Evolutionary conservation across 2,888 invertebrate species (phyloP).

Genomic region (Amaurobius ferox): DNA sequence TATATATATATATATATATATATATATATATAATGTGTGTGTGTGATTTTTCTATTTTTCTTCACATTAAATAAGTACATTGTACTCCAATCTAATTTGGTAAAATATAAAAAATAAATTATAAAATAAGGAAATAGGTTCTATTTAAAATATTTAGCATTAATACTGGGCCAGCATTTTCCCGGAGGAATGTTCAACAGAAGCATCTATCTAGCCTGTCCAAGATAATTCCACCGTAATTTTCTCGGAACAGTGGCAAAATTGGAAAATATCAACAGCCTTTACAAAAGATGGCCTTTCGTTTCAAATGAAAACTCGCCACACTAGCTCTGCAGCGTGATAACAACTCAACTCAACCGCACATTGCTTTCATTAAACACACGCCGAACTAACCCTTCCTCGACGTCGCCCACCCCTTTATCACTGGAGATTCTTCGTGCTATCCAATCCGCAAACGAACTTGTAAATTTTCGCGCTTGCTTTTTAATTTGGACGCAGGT

Average conservation of each 20-base stretch:
- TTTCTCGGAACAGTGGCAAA: neutral
- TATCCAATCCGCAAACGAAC: constrained; percentile 54
- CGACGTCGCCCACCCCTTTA: neutral
- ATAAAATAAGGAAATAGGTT: too few relatives aligned
- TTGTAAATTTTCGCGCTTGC: constrained; percentile 67
- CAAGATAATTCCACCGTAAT: constrained; percentile 5
- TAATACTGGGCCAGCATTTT: too few relatives aligned
- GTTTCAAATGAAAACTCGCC: neutral
- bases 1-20: too few relatives aligned
- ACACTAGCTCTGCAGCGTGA: neutral
- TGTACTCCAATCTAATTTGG: too few relatives aligned
- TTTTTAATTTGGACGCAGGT: constrained; percentile 51
- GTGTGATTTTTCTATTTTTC: too few relatives aligned
- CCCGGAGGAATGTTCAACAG: too few relatives aligned
- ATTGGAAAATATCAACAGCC: constrained; percentile 9
- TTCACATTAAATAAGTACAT: too few relatives aligned
- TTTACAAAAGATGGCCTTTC: neutral
- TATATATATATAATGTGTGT: too few relatives aligned
- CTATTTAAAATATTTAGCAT: too few relatives aligned
- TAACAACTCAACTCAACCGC: neutral
- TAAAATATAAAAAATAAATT: too few relatives aligned
- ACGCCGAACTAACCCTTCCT: neutral
- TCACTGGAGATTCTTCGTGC: neutral
- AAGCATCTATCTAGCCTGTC: neutral
- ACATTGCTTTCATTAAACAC: neutral